Base-by-base conservation (phyloP, 2,888 invertebrate genomes). In the Eristalis pertinax region DNA sequence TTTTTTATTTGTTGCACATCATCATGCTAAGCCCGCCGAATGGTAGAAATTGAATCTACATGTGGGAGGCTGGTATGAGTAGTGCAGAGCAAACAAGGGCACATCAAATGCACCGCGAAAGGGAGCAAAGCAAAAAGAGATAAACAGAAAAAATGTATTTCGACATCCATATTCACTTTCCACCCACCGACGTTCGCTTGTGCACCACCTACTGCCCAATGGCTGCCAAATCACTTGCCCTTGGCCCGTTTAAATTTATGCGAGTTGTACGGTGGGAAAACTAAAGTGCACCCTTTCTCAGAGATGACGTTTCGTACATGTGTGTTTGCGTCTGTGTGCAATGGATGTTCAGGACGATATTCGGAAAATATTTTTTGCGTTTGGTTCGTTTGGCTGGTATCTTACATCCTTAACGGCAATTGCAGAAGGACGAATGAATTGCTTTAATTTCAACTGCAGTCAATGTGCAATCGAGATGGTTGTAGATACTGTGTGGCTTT, bases 191-290 rank as follows among this genome's bases (percentile, higher is more conserved):
- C 60, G 24, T 15, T 29, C 26, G 60, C 60, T 26, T 26, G 60
- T 41, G 38, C 11, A 43, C 24, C 26, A 26, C n/a, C 68, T 43
- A 15, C 43, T 68, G 67, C 24, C 67, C 67, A 43, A 43, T 67
- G 68, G 50, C 68, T 50, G 68, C 68, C 68, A 68, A 68, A 68
- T 68, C 68, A 68, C 26, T 68, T 68, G 68, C 68, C 68, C 68
- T 68, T 68, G 68, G 68, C 68, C 68, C 68, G 68, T 41, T 68
- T 24, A 68, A 68, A 68, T 68, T 68, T 68, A 68, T 68, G 41
- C 68, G 68, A 68, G 68, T 68, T 43, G 65, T 38, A 41, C 22
- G 68, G 29, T 43, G 26, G 43, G 19, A 50, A 41, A 50, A 68
- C 67, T 67, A 24, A 41, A 41, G 43, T 41, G 67, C 43, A 50